phyloP scores from a whole-genome alignment of 2,888 invertebrate species.

The Acrobasis consociella region DNA sequence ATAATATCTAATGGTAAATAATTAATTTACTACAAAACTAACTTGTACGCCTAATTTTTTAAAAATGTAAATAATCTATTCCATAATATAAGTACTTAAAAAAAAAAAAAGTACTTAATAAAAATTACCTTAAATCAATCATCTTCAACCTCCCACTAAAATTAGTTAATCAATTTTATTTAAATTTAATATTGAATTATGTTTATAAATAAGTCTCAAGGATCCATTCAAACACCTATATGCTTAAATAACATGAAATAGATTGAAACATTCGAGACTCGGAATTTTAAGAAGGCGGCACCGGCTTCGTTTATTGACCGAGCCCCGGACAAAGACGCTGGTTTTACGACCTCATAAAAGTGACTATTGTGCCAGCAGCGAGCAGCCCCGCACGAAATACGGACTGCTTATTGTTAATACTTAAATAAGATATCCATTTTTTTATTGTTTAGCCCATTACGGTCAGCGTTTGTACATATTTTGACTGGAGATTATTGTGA shows the following conservation, averaged over 20 bases:
- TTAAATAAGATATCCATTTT: slow-evolving; percentile 81
- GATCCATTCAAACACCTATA: not conserved
- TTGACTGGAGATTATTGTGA: slow-evolving; percentile 65
- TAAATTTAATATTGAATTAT: no score
- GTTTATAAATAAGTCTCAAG: not conserved
- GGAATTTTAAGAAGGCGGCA: slow-evolving; percentile 33
- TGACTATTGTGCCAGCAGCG: slow-evolving; percentile 60
- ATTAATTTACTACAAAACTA: no score
- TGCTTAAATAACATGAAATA: not conserved
- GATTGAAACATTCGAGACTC: slow-evolving; percentile 4
- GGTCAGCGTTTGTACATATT: slow-evolving; percentile 76
- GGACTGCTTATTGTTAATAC: slow-evolving; percentile 71
- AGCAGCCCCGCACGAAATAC: slow-evolving; percentile 65
- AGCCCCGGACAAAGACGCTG: slow-evolving; percentile 69
- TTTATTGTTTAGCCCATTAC: slow-evolving; percentile 73
- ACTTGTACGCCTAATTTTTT: no score
- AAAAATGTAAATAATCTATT: no score
- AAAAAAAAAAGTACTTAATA: no score
- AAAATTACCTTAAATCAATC: no score
- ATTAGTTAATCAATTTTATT: no score
- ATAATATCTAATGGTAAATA: no score
- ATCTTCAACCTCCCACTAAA: no score
- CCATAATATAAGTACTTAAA: no score
- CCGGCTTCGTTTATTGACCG: slow-evolving; percentile 65
- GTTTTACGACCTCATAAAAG: slow-evolving; percentile 73